Evolutionary conservation across 30 jellyfish, hydroid and myxozoan species (phyloP).

Genomic region (Chironex yamaguchii): DNA sequence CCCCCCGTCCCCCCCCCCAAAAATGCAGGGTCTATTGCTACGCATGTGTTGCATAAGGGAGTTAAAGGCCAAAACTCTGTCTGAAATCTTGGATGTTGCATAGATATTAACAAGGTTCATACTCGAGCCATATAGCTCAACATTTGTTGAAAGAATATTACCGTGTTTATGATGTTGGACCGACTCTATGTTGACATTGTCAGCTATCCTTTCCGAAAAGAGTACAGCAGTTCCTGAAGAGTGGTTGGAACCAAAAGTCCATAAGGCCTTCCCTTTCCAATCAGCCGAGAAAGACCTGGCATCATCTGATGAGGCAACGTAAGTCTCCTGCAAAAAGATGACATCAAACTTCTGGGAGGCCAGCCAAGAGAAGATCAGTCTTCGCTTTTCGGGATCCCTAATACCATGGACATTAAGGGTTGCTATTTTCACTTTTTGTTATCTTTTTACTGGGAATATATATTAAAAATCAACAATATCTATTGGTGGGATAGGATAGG

Average conservation of each 20-base stretch:
- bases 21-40: constrained; percentile 14
- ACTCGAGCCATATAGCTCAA: not conserved
- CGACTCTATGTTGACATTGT: not conserved
- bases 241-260: not conserved
- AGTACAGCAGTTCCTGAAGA: constrained; percentile 13
- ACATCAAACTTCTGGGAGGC: not conserved
- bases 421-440: not conserved
- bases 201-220: not conserved
- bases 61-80: not conserved
- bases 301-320: not conserved
- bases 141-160: not conserved
- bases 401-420: not conserved
- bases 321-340: constrained; percentile 9
- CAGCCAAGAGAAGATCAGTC: not conserved
- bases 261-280: not conserved
- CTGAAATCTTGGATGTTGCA: constrained; percentile 21
- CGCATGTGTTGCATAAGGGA: not conserved
- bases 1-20: too few relatives aligned
- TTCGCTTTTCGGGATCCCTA: not conserved
- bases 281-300: not conserved
- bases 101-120: constrained; percentile 12
- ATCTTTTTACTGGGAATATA: too few relatives aligned
- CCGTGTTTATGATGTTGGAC: constrained; percentile 21
- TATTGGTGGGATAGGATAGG: too few relatives aligned
- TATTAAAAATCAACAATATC: too few relatives aligned